phyloP scores from a whole-genome alignment of 2,113 vertebrate species.

The Alligator sinensis region DNA sequence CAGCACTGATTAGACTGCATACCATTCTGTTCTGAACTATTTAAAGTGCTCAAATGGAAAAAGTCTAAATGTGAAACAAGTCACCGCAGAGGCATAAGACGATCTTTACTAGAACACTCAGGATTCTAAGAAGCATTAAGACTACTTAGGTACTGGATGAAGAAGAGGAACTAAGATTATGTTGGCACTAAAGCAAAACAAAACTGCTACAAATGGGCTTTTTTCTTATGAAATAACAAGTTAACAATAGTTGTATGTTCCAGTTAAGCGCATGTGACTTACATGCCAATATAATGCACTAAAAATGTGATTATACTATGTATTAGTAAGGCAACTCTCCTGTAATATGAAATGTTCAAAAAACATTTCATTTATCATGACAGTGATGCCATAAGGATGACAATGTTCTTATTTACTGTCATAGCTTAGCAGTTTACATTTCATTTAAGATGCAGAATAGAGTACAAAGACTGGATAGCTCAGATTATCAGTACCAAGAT shows the following conservation, averaged over 20 bases:
- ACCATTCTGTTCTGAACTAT: background rate
- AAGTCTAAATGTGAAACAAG: background rate
- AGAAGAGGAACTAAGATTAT: slow-evolving; percentile 53
- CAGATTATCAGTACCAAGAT: background rate
- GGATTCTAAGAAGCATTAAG: slow-evolving; percentile 51
- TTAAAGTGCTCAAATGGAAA: slow-evolving; percentile 12
- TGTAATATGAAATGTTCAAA: no score
- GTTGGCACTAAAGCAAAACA: slow-evolving; percentile 25
- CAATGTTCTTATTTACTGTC: no score
- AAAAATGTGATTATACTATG: background rate
- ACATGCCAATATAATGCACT: background rate
- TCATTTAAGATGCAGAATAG: no score
- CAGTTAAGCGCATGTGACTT: background rate
- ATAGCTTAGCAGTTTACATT: no score
- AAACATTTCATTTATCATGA: no score
- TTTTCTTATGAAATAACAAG: background rate
- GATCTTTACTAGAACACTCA: slow-evolving; percentile 34
- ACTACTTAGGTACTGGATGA: slow-evolving; percentile 39
- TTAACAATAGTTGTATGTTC: background rate
- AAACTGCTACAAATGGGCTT: background rate
- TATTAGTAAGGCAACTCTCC: no score
- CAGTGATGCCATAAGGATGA: no score
- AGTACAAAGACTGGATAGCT: no score
- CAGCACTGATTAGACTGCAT: background rate
- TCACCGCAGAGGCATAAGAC: background rate